Percentiles rank a stretch among this genome's conserved stretches.
Evolutionary conservation across 2,888 invertebrate genomes (phyloP).

Genomic region (Drosophila picticornis): DNA sequence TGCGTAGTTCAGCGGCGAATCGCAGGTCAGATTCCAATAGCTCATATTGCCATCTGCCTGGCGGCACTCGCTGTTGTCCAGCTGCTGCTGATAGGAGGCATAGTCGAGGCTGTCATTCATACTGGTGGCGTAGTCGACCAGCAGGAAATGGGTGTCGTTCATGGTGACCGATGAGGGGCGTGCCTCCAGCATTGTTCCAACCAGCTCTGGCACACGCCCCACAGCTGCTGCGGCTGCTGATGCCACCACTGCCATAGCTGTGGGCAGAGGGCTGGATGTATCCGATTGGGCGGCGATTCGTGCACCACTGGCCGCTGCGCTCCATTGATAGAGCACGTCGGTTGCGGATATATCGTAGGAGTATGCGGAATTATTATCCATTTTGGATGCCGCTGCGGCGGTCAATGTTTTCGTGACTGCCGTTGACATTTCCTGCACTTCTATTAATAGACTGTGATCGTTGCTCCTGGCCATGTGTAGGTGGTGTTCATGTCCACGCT

Average conservation of each 20-base stretch:
- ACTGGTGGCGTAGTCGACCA: slow-evolving; percentile 52
- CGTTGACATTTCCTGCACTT: slow-evolving; percentile 51
- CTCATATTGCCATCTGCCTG: slow-evolving; percentile 69
- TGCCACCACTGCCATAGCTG: slow-evolving; percentile 14
- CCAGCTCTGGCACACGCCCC: slow-evolving; percentile 14
- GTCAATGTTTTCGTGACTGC: slow-evolving; percentile 53
- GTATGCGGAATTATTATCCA: slow-evolving; percentile 52
- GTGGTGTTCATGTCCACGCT: slow-evolving; percentile 12
- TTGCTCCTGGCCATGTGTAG: slow-evolving; percentile 16
- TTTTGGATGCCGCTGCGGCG: slow-evolving; percentile 48
- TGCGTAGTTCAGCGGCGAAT: slow-evolving; percentile 83
- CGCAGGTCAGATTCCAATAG: slow-evolving; percentile 85
- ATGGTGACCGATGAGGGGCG: slow-evolving; percentile 1
- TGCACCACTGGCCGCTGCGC: slow-evolving; percentile 48
- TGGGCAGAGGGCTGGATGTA: slow-evolving; percentile 7
- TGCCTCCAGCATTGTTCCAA: slow-evolving; percentile 22
- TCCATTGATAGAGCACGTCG: slow-evolving; percentile 64
- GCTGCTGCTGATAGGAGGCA: slow-evolving; percentile 61
- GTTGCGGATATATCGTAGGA: slow-evolving; percentile 48
- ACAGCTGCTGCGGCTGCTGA: slow-evolving; percentile 10
- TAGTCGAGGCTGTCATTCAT: slow-evolving; percentile 65
- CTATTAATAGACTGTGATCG: slow-evolving; percentile 43
- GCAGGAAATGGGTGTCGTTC: slow-evolving; percentile 49
- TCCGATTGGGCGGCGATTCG: slow-evolving; percentile 40
- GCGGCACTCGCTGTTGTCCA: slow-evolving; percentile 66